A percentile compares a stretch with the other conserved stretches of the same genome.
Evolutionary conservation across 2,797 vertebrate genomes (phyloP).

Genomic region (Falco novaeseelandiae): DNA sequence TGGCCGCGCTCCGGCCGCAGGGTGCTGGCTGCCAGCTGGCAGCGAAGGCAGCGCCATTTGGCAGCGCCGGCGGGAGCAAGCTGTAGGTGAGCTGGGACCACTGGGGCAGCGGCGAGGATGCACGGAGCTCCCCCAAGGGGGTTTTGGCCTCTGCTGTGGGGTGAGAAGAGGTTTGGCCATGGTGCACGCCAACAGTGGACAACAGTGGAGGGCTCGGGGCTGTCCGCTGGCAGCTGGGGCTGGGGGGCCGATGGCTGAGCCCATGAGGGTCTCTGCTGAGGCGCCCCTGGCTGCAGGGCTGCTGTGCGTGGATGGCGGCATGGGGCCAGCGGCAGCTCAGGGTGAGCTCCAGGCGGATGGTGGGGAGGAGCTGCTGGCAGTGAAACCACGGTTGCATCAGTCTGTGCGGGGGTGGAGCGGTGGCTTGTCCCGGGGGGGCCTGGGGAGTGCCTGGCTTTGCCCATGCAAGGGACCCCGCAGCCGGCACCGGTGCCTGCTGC

Average conservation of each 20-base stretch:
- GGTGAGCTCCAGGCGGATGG: not conserved
- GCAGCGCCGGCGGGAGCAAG: not conserved
- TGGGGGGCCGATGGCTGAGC: rapidly evolving
- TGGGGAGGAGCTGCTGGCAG: slow-evolving; percentile 29
- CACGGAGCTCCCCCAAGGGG: not conserved
- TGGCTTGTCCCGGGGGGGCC: not conserved
- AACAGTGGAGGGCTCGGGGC: rapidly evolving
- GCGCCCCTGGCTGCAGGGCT: not conserved
- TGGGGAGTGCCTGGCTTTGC: not conserved
- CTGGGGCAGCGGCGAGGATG: not conserved
- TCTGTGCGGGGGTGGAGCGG: not conserved
- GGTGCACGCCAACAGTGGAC: not conserved
- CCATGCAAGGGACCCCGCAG: rapidly evolving
- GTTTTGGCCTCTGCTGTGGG: not conserved
- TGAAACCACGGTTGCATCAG: not conserved
- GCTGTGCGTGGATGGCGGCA: rapidly evolving
- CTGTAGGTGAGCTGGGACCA: not conserved
- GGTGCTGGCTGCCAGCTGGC: not conserved
- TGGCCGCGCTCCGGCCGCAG: rapidly evolving
- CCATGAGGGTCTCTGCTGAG: rapidly evolving
- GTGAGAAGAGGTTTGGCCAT: not conserved
- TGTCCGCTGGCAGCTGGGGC: rapidly evolving
- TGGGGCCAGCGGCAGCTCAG: not conserved
- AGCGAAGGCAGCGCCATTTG: rapidly evolving
- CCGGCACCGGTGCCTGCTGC: not conserved